Evolutionary conservation across 2,113 vertebrate genomes (phyloP), one percentile per base, ranked within the genome.

Genomic region (Phrynocephalus versicolor): DNA sequence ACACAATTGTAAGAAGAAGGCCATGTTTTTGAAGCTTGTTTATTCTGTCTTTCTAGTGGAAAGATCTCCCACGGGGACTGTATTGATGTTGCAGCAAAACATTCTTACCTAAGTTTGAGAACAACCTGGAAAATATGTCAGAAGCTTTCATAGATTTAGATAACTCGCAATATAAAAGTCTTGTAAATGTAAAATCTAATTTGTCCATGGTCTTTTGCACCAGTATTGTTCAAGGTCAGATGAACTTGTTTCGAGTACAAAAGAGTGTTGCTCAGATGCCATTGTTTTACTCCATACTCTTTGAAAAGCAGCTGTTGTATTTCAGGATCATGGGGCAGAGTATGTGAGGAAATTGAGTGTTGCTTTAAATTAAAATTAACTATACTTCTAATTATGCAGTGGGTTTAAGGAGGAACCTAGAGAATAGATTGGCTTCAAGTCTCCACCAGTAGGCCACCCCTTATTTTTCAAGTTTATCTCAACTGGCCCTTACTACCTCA

Each of bases 31-130:
- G 90, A 91, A 85, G 88, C 73, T 51, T 87, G 80, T 88, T 91
- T 92, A 91, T 92, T 92, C 82, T 89, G 91, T 60, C 41, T 88
- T 84, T 76, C 91, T 92, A 73, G 83, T 89, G 84, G 74, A 88
- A 90, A 78, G 85, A 90, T 90, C 73, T 94, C 93, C 87, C 85
- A 27, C 77, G 0, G 51, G 92, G 73, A 91, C 12, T 71, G 0
- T 12, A 84, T 90, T 93, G 92, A 93, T 92, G 85, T 91, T 89
- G 85, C 60, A 90, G 84, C 79, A 84, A 79, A 88, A 83, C 88
- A 86, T 90, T 91, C 62, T 89, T 91, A 87, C 82, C 89, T 92
- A 85, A 21, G 92, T 93, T 87, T 90, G 82, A 89, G 89, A 91
- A 81, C 39, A 89, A 90, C 85, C 81, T 90, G 87, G 89, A 90